A percentile compares a stretch with the other conserved stretches of the same genome.
These are phyloP conservation scores for Prorops nasuta DNA, from an alignment of 1,140 invertebrate genomes.

Conservation along the genomic window DNA sequence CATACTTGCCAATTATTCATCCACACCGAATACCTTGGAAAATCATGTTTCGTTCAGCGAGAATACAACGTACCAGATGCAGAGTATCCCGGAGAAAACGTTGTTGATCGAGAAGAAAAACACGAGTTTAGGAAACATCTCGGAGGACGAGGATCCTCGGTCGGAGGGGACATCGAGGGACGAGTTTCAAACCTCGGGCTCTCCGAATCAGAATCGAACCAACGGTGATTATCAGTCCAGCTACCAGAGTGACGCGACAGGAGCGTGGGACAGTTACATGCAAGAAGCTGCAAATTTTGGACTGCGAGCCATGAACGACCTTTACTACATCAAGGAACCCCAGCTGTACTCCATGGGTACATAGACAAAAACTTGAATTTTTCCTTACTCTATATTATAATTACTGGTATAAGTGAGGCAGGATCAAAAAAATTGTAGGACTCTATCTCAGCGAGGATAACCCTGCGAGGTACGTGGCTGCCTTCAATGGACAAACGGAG, in stretches of 20 bases:
- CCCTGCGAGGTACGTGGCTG: slow-evolving; percentile 71
- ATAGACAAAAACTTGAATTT: slow-evolving; percentile 24
- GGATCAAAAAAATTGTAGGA: too few species aligned
- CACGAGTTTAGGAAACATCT: not conserved
- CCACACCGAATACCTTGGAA: too few species aligned
- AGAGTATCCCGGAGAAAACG: too few species aligned
- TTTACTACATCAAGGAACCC: slow-evolving; percentile 67
- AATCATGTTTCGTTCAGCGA: too few species aligned
- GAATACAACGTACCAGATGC: too few species aligned
- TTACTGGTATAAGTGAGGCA: too few species aligned
- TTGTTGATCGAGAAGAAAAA: not conserved
- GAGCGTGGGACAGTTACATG: slow-evolving; percentile 41
- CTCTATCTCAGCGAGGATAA: slow-evolving; percentile 64
- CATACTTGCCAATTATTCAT: too few species aligned
- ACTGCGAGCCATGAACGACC: slow-evolving; percentile 64
- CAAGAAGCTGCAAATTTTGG: slow-evolving; percentile 66
- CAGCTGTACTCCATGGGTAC: slow-evolving; percentile 69
- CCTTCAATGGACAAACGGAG: slow-evolving; percentile 69
- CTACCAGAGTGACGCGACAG: not conserved
- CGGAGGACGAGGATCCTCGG: not conserved
- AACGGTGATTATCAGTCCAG: not conserved
- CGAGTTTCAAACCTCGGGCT: too few species aligned
- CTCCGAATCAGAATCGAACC: too few species aligned
- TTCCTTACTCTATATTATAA: not conserved
- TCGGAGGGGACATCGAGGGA: too few species aligned